phyloP scores from a whole-genome alignment of 2,888 invertebrate species.

The Heliconius erato region DNA sequence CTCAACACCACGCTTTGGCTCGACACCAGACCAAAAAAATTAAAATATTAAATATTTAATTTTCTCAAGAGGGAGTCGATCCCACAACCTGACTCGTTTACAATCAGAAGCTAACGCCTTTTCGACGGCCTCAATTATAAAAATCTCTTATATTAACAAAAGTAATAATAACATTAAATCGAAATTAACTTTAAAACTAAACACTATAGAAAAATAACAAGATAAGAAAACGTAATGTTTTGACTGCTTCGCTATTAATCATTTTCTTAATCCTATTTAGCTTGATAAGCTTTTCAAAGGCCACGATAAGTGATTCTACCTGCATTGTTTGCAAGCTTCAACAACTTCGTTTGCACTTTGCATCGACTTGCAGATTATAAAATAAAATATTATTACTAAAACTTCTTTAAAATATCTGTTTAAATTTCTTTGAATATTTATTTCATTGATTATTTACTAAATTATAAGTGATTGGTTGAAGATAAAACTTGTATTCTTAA shows the following conservation, averaged over 20 bases:
- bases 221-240: neutral
- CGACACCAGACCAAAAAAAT: too few species aligned
- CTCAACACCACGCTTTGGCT: too few species aligned
- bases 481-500: neutral
- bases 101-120: too few species aligned
- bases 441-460: neutral
- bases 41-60: neutral
- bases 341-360: neutral
- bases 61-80: neutral
- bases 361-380: conserved; percentile 12
- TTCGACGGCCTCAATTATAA: too few species aligned
- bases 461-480: neutral
- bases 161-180: neutral
- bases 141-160: neutral
- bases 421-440: neutral
- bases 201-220: neutral
- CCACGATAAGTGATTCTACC: conserved; percentile 23
- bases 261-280: conserved; percentile 12
- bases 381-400: neutral
- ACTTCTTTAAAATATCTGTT: neutral
- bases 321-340: conserved; percentile 22
- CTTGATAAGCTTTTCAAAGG: conserved; percentile 7
- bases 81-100: neutral
- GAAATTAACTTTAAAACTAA: neutral
- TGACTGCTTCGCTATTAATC: neutral